These are phyloP conservation scores for Cynoglossus semilaevis DNA, from an alignment of 2,113 vertebrate species.

Conservation along the genomic window DNA sequence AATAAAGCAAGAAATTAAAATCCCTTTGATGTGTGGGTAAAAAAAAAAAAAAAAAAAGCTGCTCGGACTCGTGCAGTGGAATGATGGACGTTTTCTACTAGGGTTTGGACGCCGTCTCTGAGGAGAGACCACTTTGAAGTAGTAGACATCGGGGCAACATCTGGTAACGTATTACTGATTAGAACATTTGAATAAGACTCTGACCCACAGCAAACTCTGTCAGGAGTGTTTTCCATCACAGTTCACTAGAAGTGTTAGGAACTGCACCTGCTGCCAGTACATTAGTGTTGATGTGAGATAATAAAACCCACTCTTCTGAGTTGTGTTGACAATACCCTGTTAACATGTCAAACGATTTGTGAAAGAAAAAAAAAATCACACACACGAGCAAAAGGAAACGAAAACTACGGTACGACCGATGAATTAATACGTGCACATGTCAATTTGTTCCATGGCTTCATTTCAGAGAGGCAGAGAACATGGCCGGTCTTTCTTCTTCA, in stretches of 20 bases:
- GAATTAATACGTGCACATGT: conserved; percentile 1
- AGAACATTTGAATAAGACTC: not conserved
- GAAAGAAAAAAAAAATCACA: not conserved
- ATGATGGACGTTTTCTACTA: not conserved
- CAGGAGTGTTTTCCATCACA: not conserved
- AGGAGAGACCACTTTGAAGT: conserved; percentile 34
- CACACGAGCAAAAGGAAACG: not conserved
- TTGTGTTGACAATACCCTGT: no score
- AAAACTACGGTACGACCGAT: not conserved
- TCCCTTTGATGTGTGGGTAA: conserved; percentile 12
- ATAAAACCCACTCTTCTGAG: no score
- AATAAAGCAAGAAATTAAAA: conserved; percentile 7
- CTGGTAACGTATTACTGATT: conserved; percentile 3
- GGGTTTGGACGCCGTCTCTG: conserved; percentile 14
- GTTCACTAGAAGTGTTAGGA: not conserved
- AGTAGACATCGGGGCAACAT: not conserved
- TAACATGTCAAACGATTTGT: no score
- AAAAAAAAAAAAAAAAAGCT: not conserved
- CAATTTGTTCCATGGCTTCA: conserved; percentile 16
- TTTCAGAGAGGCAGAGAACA: conserved; percentile 24
- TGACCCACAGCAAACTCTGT: not conserved
- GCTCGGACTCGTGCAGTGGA: not conserved
- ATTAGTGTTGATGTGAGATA: not conserved
- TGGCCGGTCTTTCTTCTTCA: conserved; percentile 10
- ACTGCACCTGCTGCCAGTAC: not conserved